These are phyloP conservation scores for Hylaeus anthracinus DNA, from an alignment of 1,140 invertebrate species.

Conservation along the genomic window DNA sequence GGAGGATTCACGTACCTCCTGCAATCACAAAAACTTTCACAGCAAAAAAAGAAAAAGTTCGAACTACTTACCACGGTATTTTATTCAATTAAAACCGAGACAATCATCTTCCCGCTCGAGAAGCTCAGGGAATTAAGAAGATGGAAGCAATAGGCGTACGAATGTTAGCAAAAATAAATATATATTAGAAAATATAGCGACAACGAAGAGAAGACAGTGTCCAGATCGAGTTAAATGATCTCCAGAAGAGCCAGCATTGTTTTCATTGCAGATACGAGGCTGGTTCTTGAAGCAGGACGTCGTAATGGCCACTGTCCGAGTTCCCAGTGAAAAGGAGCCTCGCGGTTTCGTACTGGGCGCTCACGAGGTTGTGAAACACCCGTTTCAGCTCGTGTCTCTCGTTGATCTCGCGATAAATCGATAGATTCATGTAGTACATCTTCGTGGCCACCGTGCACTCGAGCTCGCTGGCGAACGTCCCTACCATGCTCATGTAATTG, in stretches of 20 bases:
- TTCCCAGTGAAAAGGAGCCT: constrained; percentile 71
- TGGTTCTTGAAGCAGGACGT: constrained; percentile 63
- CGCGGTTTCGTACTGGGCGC: constrained; percentile 55
- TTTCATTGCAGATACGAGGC: neutral
- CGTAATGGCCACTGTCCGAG: constrained; percentile 74
- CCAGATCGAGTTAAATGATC: neutral
- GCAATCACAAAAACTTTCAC: too few relatives aligned
- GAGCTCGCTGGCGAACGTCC: constrained; percentile 73
- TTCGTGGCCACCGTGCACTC: constrained; percentile 72
- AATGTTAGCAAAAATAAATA: too few relatives aligned
- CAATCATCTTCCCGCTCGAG: neutral
- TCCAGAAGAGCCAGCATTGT: too few relatives aligned
- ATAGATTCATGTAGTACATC: constrained; percentile 70
- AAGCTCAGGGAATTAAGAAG: neutral
- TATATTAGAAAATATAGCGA: neutral
- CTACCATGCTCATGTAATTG: constrained; percentile 70
- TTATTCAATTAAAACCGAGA: neutral
- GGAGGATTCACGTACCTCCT: neutral
- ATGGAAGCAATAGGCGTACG: neutral
- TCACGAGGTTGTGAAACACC: constrained; percentile 67
- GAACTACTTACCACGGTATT: neutral
- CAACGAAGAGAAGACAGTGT: neutral
- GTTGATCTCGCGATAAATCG: constrained; percentile 70
- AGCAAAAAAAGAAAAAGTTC: neutral
- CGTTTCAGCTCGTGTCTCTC: constrained; percentile 60